phyloP scores from a whole-genome alignment of 2,797 vertebrate species.

The Rhynchonycteris naso region DNA sequence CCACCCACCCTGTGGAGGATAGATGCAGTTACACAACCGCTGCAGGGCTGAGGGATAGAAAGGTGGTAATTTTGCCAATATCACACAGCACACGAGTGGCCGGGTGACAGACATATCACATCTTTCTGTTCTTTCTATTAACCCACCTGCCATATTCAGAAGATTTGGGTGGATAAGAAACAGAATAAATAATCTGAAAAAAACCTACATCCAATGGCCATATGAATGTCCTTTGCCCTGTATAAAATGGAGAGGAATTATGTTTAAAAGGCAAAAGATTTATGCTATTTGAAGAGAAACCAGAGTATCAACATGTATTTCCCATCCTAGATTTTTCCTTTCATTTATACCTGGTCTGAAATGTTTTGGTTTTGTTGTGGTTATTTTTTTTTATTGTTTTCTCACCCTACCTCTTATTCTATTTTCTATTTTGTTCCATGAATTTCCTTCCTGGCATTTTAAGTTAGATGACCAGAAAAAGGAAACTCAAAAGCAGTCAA shows the following conservation, averaged over 20 bases:
- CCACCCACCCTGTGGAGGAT: not conserved
- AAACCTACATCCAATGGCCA: not conserved
- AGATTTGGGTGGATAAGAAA: not conserved
- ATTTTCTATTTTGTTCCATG: not conserved
- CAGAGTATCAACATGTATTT: not conserved
- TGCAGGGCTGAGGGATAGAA: not conserved
- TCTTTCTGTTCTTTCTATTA: not conserved
- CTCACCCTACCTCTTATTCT: not conserved
- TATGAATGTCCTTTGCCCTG: not conserved
- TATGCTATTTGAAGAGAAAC: too few species aligned
- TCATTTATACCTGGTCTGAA: not conserved
- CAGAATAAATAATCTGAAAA: not conserved
- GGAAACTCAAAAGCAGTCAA: not conserved
- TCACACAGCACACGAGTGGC: not conserved
- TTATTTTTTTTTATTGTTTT: not conserved
- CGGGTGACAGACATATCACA: not conserved
- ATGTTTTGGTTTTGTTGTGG: not conserved
- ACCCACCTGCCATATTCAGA: not conserved
- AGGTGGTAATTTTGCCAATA: not conserved
- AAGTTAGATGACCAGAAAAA: not conserved
- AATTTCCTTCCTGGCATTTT: conserved; percentile 9
- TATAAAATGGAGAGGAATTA: not conserved
- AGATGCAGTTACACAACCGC: not conserved
- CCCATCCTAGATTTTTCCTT: not conserved
- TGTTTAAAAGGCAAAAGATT: too few species aligned